phyloP scores from a whole-genome alignment of 2,113 vertebrate genomes.

The Onychorhynchus coronatus region DNA sequence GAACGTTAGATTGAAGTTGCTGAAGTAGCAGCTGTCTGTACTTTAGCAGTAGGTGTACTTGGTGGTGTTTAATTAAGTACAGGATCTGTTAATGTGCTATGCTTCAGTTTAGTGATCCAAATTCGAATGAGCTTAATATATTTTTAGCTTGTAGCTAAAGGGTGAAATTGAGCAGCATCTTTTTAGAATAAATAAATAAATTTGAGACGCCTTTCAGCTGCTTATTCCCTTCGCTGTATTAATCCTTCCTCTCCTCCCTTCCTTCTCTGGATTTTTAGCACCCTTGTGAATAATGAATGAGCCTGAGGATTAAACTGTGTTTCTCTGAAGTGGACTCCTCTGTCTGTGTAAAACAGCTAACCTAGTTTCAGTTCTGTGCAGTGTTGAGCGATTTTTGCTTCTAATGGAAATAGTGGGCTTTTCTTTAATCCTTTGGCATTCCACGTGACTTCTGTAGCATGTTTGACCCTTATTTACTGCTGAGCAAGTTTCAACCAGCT shows the following conservation, averaged over 20 bases:
- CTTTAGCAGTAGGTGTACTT: neutral
- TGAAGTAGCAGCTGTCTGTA: neutral
- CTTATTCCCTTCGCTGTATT: neutral
- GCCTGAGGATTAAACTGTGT: slow-evolving; percentile 11
- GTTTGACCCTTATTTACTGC: slow-evolving; percentile 16
- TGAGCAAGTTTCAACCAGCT: slow-evolving; percentile 5
- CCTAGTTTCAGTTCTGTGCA: slow-evolving; percentile 54
- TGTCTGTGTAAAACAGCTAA: slow-evolving; percentile 16
- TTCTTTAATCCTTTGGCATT: slow-evolving; percentile 23
- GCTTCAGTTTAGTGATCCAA: neutral
- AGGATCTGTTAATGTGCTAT: neutral
- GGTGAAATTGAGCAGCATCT: neutral
- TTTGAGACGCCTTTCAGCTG: neutral
- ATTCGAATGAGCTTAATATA: neutral
- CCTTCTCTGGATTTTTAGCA: slow-evolving; percentile 15
- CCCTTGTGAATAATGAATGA: slow-evolving; percentile 52
- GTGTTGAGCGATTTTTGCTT: slow-evolving; percentile 9
- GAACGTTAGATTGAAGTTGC: neutral
- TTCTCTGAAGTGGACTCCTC: neutral
- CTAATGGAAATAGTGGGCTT: neutral
- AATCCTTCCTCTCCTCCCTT: slow-evolving; percentile 1
- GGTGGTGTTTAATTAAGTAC: neutral
- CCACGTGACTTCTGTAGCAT: slow-evolving; percentile 6
- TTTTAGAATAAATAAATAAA: slow-evolving; percentile 36
- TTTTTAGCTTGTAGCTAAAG: slow-evolving; percentile 19